phyloP scores from a whole-genome alignment of 2,797 vertebrate species.

The Crocodylus rhombifer region DNA sequence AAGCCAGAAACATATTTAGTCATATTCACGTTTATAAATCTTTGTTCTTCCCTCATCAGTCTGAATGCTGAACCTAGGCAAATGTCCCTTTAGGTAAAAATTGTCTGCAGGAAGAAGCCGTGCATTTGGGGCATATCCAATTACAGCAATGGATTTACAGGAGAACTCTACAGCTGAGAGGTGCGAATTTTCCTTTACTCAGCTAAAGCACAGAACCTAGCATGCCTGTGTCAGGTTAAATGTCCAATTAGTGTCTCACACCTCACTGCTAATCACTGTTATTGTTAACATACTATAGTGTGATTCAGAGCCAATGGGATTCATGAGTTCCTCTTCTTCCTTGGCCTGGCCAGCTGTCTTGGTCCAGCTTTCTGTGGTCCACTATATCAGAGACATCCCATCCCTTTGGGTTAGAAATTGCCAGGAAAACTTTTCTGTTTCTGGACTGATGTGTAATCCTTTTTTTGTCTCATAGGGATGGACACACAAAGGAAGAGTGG shows the following conservation, averaged over 20 bases:
- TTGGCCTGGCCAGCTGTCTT: background rate
- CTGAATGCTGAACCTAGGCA: fast-evolving
- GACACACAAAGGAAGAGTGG: background rate
- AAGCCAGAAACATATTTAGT: background rate
- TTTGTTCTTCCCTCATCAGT: background rate
- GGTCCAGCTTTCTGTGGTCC: conserved; percentile 8
- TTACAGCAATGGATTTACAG: background rate
- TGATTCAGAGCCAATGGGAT: conserved; percentile 44
- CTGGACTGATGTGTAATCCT: fast-evolving
- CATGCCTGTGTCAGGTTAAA: conserved; percentile 37
- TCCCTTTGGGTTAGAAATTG: background rate
- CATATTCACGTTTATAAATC: background rate
- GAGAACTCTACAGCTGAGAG: background rate
- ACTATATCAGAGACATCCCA: background rate
- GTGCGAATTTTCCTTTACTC: background rate
- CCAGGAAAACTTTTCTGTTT: fast-evolving
- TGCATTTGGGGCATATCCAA: fast-evolving
- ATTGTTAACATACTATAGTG: background rate
- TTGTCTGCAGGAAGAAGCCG: fast-evolving
- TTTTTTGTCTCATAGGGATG: background rate
- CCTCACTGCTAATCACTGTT: background rate
- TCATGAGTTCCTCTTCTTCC: conserved; percentile 47
- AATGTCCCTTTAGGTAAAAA: background rate
- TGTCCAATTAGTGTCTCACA: conserved; percentile 15
- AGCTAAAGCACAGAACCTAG: background rate